phyloP scores from a whole-genome alignment of 2,797 vertebrate species.

The Peromyscus aztecus region DNA sequence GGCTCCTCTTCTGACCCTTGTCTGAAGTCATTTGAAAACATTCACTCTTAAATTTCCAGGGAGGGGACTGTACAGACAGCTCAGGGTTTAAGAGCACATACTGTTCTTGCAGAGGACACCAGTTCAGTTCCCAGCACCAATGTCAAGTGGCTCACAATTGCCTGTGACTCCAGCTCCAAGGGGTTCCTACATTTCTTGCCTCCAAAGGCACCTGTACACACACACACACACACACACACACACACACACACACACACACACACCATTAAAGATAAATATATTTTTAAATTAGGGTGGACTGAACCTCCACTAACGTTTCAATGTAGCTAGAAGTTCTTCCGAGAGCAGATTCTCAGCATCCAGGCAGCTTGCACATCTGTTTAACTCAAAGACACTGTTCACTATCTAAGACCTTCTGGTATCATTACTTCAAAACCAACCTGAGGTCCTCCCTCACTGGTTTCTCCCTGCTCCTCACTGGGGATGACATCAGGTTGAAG shows the following conservation, averaged over 20 bases:
- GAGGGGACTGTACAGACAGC: background rate
- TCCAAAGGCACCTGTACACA: background rate
- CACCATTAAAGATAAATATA: background rate
- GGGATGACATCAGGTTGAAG: background rate
- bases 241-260: background rate
- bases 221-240: background rate
- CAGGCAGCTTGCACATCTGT: constrained; percentile 45
- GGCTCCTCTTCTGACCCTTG: background rate
- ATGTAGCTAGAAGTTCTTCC: background rate
- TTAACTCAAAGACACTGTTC: background rate
- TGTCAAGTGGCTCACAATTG: background rate
- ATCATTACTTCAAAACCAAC: background rate
- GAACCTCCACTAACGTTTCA: background rate
- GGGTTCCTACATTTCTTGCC: background rate
- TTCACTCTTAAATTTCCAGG: background rate
- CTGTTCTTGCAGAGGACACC: background rate
- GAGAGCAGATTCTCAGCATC: background rate
- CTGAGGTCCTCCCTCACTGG: accelerated
- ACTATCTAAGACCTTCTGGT: background rate
- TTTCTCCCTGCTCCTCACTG: constrained; percentile 2
- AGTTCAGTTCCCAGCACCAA: background rate
- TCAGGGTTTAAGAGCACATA: background rate
- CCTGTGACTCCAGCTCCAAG: background rate
- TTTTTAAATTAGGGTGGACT: background rate
- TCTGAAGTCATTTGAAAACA: constrained; percentile 9